Conservation (phyloP, 2,797 vertebrate genomes). For the Parotocinclus haroldoi region DNA sequence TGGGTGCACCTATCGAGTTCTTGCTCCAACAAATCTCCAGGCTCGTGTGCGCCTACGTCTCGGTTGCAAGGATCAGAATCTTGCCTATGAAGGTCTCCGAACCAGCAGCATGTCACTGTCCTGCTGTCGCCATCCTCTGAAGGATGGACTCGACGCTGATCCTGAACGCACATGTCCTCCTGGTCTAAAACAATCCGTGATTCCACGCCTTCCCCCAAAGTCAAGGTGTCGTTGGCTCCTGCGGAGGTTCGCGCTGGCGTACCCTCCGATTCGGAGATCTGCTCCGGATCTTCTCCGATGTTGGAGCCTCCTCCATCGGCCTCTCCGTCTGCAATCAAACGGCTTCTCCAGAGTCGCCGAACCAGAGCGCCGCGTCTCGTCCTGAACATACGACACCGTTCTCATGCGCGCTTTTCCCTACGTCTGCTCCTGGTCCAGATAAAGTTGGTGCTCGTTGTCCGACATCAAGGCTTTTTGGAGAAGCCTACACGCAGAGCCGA, state of each 20-base stretch:
- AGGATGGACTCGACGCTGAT: constrained; percentile 60
- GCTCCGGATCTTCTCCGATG: constrained; percentile 69
- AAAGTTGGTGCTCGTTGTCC: constrained; percentile 56
- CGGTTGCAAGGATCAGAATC: constrained; percentile 60
- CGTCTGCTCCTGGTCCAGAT: constrained; percentile 51
- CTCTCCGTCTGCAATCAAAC: constrained; percentile 82
- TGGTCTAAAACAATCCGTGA: constrained; percentile 62
- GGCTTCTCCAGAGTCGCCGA: constrained; percentile 98
- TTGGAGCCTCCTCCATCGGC: constrained; percentile 73
- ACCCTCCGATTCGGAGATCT: constrained; percentile 69
- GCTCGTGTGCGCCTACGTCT: constrained; percentile 42
- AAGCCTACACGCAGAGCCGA: constrained; percentile 65
- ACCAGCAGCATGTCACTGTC: constrained; percentile 89
- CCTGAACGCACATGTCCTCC: constrained; percentile 66
- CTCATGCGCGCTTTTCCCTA: constrained; percentile 67
- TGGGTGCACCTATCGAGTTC: constrained; percentile 82
- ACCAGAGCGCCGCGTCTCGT: constrained; percentile 95
- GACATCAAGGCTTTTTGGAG: constrained; percentile 59
- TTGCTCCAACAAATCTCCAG: constrained; percentile 71
- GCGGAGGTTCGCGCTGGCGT: constrained; percentile 45
- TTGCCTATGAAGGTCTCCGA: constrained; percentile 72
- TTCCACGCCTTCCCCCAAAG: constrained; percentile 48
- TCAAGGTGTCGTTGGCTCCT: constrained; percentile 48
- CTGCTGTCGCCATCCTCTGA: constrained; percentile 68
- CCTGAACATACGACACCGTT: constrained; percentile 94